Base-by-base conservation (phyloP, 2,113 vertebrate species). In the Vimba vimba region DNA sequence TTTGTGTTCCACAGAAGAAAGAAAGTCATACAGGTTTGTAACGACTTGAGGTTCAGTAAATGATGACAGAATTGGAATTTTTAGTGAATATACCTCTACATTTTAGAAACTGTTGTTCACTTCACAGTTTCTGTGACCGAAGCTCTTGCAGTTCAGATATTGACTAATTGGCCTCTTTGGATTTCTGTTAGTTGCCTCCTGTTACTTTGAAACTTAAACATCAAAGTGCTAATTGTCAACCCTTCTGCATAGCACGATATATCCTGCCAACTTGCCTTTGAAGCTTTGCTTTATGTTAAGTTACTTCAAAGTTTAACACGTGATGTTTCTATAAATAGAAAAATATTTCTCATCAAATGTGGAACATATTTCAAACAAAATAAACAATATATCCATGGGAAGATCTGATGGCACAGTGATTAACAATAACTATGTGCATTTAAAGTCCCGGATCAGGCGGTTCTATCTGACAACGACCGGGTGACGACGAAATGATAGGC, bases 211-310 rank as follows among this genome's bases (percentile, higher is more conserved):
- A 77, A 77, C 50, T 2, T 17, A 77, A 9, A 77, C 52, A 77
- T 77, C 75, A 77, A 77, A 57, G 75, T 52, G 47, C 47, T 77
- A 77, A 77, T 77, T 57, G 50, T 77, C 75, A 77, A 55, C 55
- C 27, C 19, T 50, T n/a, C n/a, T 47, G 50, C 13, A 77, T 30
- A 10, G 8, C 50, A 64, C 1, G 30, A 39, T 27, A 69, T 27
- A 30, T 55, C 21, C 43, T 19, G 45, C 47, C 74, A 77, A 77
- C 25, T 55, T 55, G 55, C 17, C 47, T 77, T 77, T 77, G 74
- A 77, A 55, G 74, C 74, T 55, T 47, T 33, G 25, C 45, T 77
- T 33, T 52, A 33, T 9, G 12, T 55, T 47, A 55, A 55, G 47
- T 77, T 77, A 30, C 74, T 77, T 77, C 25, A 77, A 50, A 55